phyloP scores from a whole-genome alignment of 2,113 vertebrate species.

The Oceanodroma tethys region DNA sequence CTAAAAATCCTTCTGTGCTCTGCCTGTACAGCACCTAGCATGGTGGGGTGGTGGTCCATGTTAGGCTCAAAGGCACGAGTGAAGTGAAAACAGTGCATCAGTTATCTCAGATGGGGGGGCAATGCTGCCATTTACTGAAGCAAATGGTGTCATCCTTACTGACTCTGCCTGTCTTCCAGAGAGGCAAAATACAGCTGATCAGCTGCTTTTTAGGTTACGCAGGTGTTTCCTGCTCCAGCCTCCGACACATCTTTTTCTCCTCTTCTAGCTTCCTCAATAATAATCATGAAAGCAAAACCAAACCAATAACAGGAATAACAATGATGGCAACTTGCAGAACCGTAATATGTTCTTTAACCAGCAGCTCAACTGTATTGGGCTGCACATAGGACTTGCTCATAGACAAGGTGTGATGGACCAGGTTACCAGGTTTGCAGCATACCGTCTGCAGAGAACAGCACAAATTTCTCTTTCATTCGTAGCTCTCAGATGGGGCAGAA shows the following conservation, averaged over 20 bases:
- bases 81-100: neutral
- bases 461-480: neutral
- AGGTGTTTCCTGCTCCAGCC: neutral
- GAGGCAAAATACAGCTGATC: neutral
- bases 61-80: neutral
- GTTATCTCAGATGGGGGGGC: neutral
- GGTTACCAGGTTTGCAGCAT: neutral
- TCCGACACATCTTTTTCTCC: neutral
- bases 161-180: neutral
- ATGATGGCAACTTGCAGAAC: neutral
- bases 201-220: neutral
- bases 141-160: neutral
- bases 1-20: neutral
- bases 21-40: neutral
- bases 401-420: neutral
- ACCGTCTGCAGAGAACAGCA: neutral
- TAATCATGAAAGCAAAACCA: neutral
- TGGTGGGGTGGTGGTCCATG: neutral
- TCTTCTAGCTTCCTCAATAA: neutral
- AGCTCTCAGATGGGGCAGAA: neutral
- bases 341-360: neutral
- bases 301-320: neutral
- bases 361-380: neutral
- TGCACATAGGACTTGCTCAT: neutral
- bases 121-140: neutral